A percentile compares a stretch with the other conserved stretches of the same genome.
phyloP scores from a whole-genome alignment of 2,797 vertebrate species.

The Micrastur ruficollis region DNA sequence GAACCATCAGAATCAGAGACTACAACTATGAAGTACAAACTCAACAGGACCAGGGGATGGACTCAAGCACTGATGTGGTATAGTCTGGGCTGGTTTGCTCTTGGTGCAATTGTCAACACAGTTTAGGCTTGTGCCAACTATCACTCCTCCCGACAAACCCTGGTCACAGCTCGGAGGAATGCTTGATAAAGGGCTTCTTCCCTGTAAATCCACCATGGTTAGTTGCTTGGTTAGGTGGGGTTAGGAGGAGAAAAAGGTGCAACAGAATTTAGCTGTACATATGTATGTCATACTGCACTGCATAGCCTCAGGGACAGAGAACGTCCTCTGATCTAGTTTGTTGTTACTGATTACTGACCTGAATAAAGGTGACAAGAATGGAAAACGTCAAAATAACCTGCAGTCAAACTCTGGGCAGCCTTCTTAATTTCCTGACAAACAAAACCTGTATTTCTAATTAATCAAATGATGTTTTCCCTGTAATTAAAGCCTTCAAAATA shows the following conservation, averaged over 20 bases:
- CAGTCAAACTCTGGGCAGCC: neutral
- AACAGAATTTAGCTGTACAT: neutral
- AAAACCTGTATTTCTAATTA: slow-evolving; percentile 47
- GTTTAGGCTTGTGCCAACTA: neutral
- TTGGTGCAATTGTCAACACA: neutral
- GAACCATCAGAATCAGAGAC: neutral
- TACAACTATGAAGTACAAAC: neutral
- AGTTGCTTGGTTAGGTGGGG: neutral
- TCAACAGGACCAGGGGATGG: neutral
- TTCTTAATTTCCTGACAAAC: neutral
- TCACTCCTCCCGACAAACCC: neutral
- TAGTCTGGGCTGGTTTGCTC: neutral
- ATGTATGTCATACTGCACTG: neutral
- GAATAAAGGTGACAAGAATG: neutral
- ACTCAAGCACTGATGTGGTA: neutral
- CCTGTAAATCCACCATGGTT: neutral
- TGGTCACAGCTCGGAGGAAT: neutral
- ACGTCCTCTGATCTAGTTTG: neutral
- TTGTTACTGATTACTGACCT: neutral
- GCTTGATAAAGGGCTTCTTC: neutral
- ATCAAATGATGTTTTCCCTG: slow-evolving; percentile 23
- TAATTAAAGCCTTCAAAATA: slow-evolving; percentile 31
- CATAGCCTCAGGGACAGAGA: neutral
- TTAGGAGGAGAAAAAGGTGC: neutral
- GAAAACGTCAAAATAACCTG: neutral